Base-by-base conservation (phyloP, 2,797 vertebrate genomes). In the Euphonia xanthogaster region DNA sequence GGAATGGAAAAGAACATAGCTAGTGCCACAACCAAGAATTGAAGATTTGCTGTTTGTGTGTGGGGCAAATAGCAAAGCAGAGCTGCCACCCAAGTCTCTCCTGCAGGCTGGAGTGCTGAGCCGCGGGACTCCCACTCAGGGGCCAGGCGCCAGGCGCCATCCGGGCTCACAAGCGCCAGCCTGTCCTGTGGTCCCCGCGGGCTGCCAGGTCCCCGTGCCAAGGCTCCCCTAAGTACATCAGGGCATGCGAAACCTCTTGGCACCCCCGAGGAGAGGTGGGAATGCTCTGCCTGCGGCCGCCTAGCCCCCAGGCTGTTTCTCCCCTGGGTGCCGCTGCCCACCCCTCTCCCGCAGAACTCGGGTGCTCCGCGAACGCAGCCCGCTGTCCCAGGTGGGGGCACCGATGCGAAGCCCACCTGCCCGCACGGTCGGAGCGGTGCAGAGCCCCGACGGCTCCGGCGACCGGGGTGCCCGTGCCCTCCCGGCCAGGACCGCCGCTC, bases 111-210 rank as follows among this genome's bases (percentile, higher is more conserved):
- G 10, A 35, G 24, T 3, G 60, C 74, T 14, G 44, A 55, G 58
- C 50, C 1, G 0, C 42, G 9, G 62, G 37, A 35, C 16, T 57
- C 24, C 22, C 35, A 1, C 4, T 8, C 28, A 4, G 3, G 33
- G 28, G n/a, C 5, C 4, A 1, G 11, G 55, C 28, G n/a, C 5
- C 4, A 1, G 11, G 55, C 28, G n/a, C 53, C 17, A 2, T 14
- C 39, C 76, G 9, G 28, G 33, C 21, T 24, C 39, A 57, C 5
- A 4, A 13, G 60, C 2, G 21, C 23, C 62, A 50, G 35, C 27
- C 30, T 6, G 5, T 35, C 2, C 5, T 1, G 35, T 1, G 37
- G 22, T 24, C 17, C 48, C 55, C 12, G 2, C 0, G 16, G 31
- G 37, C 51, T 22, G 25, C 55, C 13, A 9, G 25, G 22, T 33